Base-by-base conservation (phyloP, 2,888 invertebrate genomes). In the Calliphora vomitoria region DNA sequence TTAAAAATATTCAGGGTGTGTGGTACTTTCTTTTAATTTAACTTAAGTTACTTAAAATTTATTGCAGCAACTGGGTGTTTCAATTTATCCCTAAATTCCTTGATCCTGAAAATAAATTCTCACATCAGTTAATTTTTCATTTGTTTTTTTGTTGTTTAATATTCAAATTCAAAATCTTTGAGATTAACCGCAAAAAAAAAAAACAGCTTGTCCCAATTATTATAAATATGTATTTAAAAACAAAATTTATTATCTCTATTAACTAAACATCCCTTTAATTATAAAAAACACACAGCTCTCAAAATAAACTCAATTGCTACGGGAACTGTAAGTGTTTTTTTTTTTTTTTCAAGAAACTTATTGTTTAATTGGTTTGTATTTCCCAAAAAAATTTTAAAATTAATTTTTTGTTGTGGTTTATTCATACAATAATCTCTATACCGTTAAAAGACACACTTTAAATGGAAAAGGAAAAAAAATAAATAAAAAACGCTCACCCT, bases 401-500 rank as follows among this genome's bases (percentile, higher is more conserved):
- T 15, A 53, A 44, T 74, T 62, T 62, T 64, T 76, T 62, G n/a
- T 75, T 31, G n/a, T 11, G n/a, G 60, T 60, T 72, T 41, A 58
- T 74, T 55, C 50, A 58, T 41, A 44, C 38, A 18, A n/a, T 44
- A 60, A 74, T 44, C 15, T 55, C 8, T n/a, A 20, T 8, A 53
- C 58, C 25, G 60, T 8, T 64, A 53, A 75, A 75, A 53, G 38
- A 53, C 15, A 20, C 38, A 53, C 38, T 38, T 35, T 76, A 8
- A 50, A 44, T 8, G 41, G n/a, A n/a, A n/a, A n/a, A n/a, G n/a
- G n/a, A n/a, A n/a, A n/a, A n/a, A n/a, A n/a, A 18, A n/a, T 31
- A 71, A 50, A n/a, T n/a, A n/a, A 71, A 53, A 69, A 71, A 55
- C 11, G n/a, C 15, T 66, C 76, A 76, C 64, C 64, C 76, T 66